Evolutionary conservation across 2,888 invertebrate genomes (phyloP), one percentile per base, ranked within the genome.

Genomic region (Ceramica pisi): DNA sequence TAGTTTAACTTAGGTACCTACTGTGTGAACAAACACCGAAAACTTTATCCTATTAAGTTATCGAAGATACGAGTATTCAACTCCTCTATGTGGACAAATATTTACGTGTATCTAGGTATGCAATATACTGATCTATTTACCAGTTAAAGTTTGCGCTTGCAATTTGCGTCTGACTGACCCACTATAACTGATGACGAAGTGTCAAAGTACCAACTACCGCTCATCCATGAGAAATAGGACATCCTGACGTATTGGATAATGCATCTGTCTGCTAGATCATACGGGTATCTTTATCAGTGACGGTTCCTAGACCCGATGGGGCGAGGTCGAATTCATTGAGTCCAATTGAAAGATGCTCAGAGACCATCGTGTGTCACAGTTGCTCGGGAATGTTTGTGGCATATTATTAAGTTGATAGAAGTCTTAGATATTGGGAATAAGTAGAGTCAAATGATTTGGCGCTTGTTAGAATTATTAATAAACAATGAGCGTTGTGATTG

Each of bases 321-420:
- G 63, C 85, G 93, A 94, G 94, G 94, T 94, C 94, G 88, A 90
- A 93, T 93, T 89, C 91, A 94, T 94, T 94, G 93, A 83, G 87
- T 87, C 83, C 94, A 94, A 94, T 94, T 94, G 92, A 89, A 85
- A 83, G 85, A 83, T 74, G 61, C 77, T 87, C 84, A 86, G 87
- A 87, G 89, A 86, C 87, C 85, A 89, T 88, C 88, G 74, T 48
- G 71, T 73, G 82, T 81, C 75, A 75, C 75, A 55, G 67, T 63
- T 50, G 48, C 57, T 79, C 76, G 51, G 81, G 82, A 86, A 80
- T 79, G 62, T 78, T 86, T 76, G 67, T 76, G 68, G 69, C 68
- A 78, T 80, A 70, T 80, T 80, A 67, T 76, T 78, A 71, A 67
- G 67, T 67, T 69, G 41, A 75, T 76, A 63, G 60, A 62, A 67